Conservation (phyloP, 2,888 invertebrate genomes). For the Dyspetes luteomarginatus region DNA sequence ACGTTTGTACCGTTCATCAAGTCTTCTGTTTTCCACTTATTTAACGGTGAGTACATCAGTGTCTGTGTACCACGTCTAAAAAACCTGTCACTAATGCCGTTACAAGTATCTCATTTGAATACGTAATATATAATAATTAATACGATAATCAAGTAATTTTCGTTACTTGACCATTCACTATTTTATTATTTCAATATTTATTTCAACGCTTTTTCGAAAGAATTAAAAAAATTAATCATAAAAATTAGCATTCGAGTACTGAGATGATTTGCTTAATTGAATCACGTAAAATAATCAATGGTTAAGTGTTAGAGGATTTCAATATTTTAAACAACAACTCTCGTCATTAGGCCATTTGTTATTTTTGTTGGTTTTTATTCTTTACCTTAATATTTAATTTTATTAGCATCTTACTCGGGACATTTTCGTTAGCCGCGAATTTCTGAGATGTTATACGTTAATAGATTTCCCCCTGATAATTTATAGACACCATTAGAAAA, state of each 20-base stretch:
- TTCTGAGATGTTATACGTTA: too few species aligned
- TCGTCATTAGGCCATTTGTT: too few species aligned
- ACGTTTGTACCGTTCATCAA: slow-evolving; percentile 74
- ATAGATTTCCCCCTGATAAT: too few species aligned
- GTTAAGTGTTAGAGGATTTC: too few species aligned
- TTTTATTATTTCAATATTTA: neutral
- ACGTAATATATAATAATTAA: neutral
- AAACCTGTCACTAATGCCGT: neutral
- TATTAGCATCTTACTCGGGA: too few species aligned
- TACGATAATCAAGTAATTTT: neutral
- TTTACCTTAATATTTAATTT: too few species aligned
- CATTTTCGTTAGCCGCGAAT: too few species aligned
- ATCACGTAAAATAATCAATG: too few species aligned
- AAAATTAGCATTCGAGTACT: neutral
- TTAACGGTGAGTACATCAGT: slow-evolving; percentile 65
- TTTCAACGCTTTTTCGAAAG: neutral
- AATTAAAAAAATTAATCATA: neutral
- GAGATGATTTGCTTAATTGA: too few species aligned
- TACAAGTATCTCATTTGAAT: neutral
- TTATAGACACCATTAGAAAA: too few species aligned
- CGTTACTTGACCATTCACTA: neutral
- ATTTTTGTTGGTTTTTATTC: too few species aligned
- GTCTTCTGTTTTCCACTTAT: slow-evolving; percentile 49
- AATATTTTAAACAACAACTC: too few species aligned
- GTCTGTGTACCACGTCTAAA: neutral